These are phyloP conservation scores for Ibidorhyncha struthersii DNA, from an alignment of 2,113 vertebrate genomes.

Conservation along the genomic window DNA sequence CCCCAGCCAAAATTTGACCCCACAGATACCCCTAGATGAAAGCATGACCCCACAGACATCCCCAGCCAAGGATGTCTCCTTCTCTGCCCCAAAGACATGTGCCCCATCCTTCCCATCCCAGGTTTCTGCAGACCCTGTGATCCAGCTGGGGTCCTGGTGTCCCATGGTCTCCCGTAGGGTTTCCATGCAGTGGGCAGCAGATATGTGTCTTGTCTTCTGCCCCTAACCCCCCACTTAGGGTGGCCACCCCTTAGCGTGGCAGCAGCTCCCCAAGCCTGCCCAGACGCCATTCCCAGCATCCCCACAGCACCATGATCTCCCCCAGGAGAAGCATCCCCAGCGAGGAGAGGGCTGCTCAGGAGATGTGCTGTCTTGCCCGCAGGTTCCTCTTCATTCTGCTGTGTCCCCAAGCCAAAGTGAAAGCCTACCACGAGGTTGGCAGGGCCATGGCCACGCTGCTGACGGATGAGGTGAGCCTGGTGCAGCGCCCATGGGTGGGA, in stretches of 20 bases:
- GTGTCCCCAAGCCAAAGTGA: slow-evolving; percentile 62
- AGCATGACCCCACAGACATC: neutral
- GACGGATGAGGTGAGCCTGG: slow-evolving; percentile 73
- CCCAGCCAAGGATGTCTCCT: neutral
- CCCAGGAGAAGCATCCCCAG: neutral
- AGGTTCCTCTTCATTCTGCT: slow-evolving; percentile 83
- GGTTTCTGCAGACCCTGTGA: neutral
- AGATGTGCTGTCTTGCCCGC: neutral
- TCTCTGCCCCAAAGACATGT: neutral
- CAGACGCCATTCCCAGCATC: neutral
- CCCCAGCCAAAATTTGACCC: neutral
- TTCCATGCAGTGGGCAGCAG: neutral
- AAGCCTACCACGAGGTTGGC: slow-evolving; percentile 75
- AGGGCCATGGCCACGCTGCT: slow-evolving; percentile 77
- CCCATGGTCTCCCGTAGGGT: neutral
- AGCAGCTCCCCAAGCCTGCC: neutral
- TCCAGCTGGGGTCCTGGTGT: neutral
- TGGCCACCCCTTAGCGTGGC: neutral
- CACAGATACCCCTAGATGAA: too few relatives aligned
- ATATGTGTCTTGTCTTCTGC: neutral
- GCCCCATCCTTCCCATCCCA: fast-evolving
- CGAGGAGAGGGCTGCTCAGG: neutral
- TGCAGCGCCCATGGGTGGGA: neutral
- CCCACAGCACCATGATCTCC: fast-evolving
- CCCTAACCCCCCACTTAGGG: fast-evolving